These are phyloP conservation scores for Protophormia terraenovae DNA, from an alignment of 2,888 invertebrate genomes.

Conservation along the genomic window DNA sequence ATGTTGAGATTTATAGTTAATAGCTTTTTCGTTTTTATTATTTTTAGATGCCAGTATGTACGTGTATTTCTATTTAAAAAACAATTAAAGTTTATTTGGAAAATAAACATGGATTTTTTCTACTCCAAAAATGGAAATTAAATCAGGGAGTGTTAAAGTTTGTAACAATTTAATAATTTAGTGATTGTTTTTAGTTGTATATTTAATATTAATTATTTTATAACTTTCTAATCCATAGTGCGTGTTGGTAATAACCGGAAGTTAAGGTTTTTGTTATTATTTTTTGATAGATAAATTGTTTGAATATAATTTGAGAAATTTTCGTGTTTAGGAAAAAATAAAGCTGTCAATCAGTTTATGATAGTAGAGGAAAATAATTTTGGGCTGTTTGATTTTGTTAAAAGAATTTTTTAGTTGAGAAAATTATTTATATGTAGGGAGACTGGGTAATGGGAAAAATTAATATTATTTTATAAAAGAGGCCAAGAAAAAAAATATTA, in stretches of 20 bases:
- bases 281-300: slow-evolving; percentile 10
- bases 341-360: slow-evolving; percentile 19
- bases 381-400: background rate
- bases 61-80: slow-evolving; percentile 26
- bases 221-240: slow-evolving; percentile 56
- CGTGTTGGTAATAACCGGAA: slow-evolving; percentile 59
- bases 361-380: background rate
- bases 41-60: background rate
- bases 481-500: no score
- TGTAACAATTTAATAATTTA: slow-evolving; percentile 8
- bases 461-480: no score
- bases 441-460: no score
- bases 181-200: background rate
- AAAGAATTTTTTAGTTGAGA: background rate
- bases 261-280: slow-evolving; percentile 13
- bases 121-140: background rate
- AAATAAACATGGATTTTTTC: slow-evolving; percentile 42
- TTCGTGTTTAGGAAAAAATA: background rate
- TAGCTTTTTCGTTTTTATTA: slow-evolving; percentile 37
- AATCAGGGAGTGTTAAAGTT: background rate
- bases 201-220: background rate
- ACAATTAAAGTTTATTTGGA: slow-evolving; percentile 60
- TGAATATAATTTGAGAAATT: background rate
- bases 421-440: no score
- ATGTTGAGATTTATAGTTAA: slow-evolving; percentile 56